Evolutionary conservation across 1,140 invertebrate genomes (phyloP).

Genomic region (Drosophila sechellia): DNA sequence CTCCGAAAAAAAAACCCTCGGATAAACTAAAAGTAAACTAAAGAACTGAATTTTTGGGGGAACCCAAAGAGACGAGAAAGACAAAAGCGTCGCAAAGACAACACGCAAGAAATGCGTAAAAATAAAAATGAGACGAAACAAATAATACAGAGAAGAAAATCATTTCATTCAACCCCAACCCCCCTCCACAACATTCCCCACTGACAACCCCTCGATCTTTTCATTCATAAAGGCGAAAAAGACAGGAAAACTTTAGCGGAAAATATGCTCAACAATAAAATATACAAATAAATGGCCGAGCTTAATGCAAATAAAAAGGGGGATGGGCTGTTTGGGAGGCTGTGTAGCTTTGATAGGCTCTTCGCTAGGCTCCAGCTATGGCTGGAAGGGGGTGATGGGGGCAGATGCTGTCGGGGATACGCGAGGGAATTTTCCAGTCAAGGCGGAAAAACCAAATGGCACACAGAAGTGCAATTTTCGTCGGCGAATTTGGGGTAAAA

Average conservation of each 20-base stretch:
- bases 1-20: constrained; percentile 19
- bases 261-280: constrained; percentile 81
- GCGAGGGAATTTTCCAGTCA: constrained; percentile 67
- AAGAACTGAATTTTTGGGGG: constrained; percentile 27
- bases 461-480: constrained; percentile 78
- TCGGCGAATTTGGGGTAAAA: constrained; percentile 20
- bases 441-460: constrained; percentile 65
- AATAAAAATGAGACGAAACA: constrained; percentile 74
- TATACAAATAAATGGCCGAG: constrained; percentile 79
- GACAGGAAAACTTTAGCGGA: constrained; percentile 72
- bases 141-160: constrained; percentile 61
- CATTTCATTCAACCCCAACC: constrained; percentile 44
- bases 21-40: constrained; percentile 67
- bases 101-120: constrained; percentile 82
- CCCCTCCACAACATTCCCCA: not conserved
- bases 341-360: constrained; percentile 51
- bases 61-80: constrained; percentile 13
- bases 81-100: constrained; percentile 45
- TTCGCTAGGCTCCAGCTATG: too few relatives aligned
- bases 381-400: not conserved
- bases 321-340: constrained; percentile 11
- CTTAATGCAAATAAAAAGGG: constrained; percentile 75
- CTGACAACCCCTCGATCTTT: constrained; percentile 45
- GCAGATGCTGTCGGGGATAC: constrained; percentile 37
- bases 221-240: constrained; percentile 70